Percentiles rank a stretch among this genome's conserved stretches.
Evolutionary conservation across 2,888 invertebrate species (phyloP).

Genomic region (Heliconius ethilla): DNA sequence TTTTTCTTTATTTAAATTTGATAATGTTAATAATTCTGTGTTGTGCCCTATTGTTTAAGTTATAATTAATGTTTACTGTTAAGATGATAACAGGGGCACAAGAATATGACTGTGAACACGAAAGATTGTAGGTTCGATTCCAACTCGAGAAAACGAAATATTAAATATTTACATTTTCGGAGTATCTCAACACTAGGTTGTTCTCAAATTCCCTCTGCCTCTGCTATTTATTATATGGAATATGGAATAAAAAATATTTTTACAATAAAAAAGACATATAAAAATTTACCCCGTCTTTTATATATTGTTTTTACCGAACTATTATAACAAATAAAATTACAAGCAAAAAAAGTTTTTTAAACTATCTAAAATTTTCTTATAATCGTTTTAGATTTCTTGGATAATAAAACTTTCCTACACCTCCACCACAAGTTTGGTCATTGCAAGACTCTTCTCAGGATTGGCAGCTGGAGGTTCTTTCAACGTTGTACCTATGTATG

Average conservation of each 20-base stretch:
- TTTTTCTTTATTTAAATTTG: neutral
- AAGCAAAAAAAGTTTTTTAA: no score
- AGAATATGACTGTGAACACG: no score
- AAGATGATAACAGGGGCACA: no score
- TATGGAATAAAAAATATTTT: neutral
- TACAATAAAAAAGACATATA: no score
- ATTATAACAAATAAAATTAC: no score
- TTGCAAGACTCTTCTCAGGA: constrained; percentile 61
- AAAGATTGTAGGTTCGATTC: no score
- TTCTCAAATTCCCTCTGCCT: no score
- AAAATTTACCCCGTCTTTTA: no score
- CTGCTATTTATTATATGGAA: neutral
- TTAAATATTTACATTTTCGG: neutral
- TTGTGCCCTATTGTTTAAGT: neutral
- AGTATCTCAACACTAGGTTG: neutral
- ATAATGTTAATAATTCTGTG: no score
- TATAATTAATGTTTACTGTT: no score
- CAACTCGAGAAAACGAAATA: neutral
- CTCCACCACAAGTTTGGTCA: constrained; percentile 53
- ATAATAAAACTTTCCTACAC: constrained; percentile 57
- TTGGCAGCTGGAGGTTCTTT: constrained; percentile 64
- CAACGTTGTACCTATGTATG: constrained; percentile 62
- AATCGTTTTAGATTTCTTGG: constrained; percentile 59
- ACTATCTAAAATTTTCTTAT: no score
- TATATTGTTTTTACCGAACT: no score